Conservation (phyloP, 2,797 vertebrate species). For the Malacoctenus gilli region DNA sequence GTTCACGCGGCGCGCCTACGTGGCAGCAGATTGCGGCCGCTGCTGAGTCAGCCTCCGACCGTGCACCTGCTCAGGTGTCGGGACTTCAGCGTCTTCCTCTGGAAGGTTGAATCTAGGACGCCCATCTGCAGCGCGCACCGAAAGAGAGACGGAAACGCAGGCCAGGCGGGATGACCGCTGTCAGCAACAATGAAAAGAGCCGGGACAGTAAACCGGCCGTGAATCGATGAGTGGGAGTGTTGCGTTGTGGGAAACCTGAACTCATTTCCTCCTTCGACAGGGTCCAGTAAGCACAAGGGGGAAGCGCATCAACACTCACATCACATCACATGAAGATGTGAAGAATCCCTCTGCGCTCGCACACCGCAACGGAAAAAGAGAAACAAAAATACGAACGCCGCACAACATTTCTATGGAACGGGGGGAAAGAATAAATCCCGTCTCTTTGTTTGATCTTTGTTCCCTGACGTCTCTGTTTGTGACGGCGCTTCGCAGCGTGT, state of each 20-base stretch:
- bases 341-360: conserved; percentile 25
- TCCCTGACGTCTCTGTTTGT: conserved; percentile 12
- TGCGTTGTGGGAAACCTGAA: conserved; percentile 56
- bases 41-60: conserved; percentile 40
- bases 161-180: conserved; percentile 39
- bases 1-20: no score
- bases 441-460: conserved; percentile 10
- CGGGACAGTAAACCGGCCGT: conserved; percentile 53
- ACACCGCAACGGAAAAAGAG: conserved; percentile 18
- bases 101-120: conserved; percentile 5
- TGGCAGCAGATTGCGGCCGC: conserved; percentile 21
- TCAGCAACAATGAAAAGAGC: conserved; percentile 51
- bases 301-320: conserved; percentile 51
- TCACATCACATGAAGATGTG: conserved; percentile 30
- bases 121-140: conserved; percentile 2
- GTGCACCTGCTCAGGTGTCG: conserved; percentile 43
- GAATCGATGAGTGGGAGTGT: conserved; percentile 61
- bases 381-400: not conserved
- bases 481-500: conserved; percentile 5
- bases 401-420: conserved; percentile 9
- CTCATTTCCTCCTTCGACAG: conserved; percentile 62
- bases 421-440: not conserved
- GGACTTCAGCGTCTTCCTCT: conserved; percentile 11
- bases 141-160: conserved; percentile 16
- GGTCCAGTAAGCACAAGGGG: conserved; percentile 48